Percentiles rank a stretch among this genome's conserved stretches.
Evolutionary conservation across 2,113 vertebrate genomes (phyloP).

Genomic region (Proteles cristata): DNA sequence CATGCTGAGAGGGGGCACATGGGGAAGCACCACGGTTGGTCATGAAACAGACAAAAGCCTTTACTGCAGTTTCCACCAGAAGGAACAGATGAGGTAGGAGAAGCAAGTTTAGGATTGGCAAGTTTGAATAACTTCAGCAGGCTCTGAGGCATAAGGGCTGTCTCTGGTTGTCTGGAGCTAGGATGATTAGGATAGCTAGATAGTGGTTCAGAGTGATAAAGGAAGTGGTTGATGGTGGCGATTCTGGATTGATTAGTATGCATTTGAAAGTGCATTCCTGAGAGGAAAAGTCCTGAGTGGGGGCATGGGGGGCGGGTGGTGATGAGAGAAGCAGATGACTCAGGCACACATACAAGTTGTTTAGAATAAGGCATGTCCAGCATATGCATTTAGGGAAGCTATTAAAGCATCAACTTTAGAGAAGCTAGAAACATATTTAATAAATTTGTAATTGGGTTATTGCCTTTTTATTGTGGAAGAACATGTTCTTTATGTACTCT

Average conservation of each 20-base stretch:
- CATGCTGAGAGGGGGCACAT: neutral
- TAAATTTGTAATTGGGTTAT: neutral
- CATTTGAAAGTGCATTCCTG: neutral
- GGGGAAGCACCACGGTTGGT: neutral
- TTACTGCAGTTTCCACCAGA: neutral
- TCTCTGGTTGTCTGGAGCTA: neutral
- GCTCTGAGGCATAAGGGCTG: neutral
- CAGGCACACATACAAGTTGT: neutral
- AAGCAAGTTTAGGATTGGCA: neutral
- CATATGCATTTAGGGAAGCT: neutral
- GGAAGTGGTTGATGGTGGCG: neutral
- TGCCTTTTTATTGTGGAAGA: neutral
- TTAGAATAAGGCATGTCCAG: neutral
- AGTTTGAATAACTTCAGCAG: neutral
- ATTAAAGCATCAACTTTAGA: neutral
- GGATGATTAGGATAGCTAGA: neutral
- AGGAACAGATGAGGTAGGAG: neutral
- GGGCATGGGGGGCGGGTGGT: accelerated
- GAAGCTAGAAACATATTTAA: neutral
- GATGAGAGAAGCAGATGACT: neutral
- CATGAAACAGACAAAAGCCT: neutral
- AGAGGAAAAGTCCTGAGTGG: neutral
- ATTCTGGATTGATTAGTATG: neutral
- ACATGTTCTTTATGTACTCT: neutral
- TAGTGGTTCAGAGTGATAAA: neutral